Conservation (phyloP, 2,888 invertebrate species). For the Flexamia atlantica region DNA sequence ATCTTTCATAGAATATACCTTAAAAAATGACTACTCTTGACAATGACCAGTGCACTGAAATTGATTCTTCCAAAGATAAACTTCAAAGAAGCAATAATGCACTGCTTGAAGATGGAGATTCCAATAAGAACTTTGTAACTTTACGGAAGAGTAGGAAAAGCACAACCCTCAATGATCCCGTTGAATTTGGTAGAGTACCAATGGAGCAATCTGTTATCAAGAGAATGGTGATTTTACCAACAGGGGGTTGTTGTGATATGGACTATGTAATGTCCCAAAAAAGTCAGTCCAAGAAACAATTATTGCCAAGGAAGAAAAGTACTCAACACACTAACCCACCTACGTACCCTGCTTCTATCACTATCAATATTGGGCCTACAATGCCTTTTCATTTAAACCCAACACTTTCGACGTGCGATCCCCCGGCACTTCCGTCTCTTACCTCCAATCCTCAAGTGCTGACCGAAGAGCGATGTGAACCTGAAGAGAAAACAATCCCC, state of each 20-base stretch:
- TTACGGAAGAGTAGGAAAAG: conserved; percentile 36
- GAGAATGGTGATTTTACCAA: not conserved
- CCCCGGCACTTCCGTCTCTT: not conserved
- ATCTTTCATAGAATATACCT: not conserved
- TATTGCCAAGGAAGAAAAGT: not conserved
- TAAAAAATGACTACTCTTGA: not conserved
- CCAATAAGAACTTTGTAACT: not conserved
- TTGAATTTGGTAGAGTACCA: not conserved
- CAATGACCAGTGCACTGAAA: not conserved
- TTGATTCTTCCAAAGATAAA: not conserved
- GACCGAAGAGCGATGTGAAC: not conserved
- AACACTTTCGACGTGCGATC: not conserved
- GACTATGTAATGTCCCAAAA: not conserved
- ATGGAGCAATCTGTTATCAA: not conserved
- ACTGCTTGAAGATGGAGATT: not conserved
- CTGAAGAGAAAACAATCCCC: not conserved
- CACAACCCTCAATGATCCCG: not conserved
- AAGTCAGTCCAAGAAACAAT: not conserved
- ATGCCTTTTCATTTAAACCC: conserved; percentile 16
- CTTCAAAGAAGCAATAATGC: not conserved
- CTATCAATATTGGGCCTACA: conserved; percentile 18
- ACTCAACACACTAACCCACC: not conserved
- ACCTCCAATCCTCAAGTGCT: not conserved
- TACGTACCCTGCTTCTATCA: conserved; percentile 9
- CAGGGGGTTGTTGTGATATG: conserved; percentile 15